Conservation (phyloP, 2,113 vertebrate species). For the Dolichallabes microphthalmus region DNA sequence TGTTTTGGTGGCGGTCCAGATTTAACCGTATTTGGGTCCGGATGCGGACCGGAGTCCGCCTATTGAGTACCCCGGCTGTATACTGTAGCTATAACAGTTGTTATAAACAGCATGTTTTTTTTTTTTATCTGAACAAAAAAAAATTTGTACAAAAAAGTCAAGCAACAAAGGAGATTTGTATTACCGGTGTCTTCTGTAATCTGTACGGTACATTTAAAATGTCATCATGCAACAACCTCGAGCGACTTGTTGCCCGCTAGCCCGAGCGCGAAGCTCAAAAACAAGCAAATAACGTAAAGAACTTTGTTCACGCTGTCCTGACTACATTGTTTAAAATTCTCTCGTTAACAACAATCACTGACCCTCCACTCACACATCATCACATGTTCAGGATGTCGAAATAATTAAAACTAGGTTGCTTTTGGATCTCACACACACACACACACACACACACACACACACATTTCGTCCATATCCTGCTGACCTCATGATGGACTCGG, state of each 20-base stretch:
- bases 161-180: neutral
- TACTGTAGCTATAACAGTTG: neutral
- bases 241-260: neutral
- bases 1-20: too few species aligned
- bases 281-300: neutral
- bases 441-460: neutral
- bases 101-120: neutral
- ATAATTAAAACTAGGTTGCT: neutral
- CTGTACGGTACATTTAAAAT: too few species aligned
- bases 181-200: neutral
- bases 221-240: neutral
- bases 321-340: neutral
- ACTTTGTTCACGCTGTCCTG: neutral
- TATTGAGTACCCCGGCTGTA: too few species aligned
- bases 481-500: neutral
- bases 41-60: too few species aligned
- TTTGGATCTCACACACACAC: neutral
- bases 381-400: neutral
- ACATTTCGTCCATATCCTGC: neutral
- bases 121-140: neutral
- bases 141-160: neutral
- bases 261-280: neutral
- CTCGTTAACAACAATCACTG: neutral
- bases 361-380: neutral
- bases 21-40: too few species aligned